phyloP scores from a whole-genome alignment of 2,888 invertebrate species.

The Netelia fuscicornis region DNA sequence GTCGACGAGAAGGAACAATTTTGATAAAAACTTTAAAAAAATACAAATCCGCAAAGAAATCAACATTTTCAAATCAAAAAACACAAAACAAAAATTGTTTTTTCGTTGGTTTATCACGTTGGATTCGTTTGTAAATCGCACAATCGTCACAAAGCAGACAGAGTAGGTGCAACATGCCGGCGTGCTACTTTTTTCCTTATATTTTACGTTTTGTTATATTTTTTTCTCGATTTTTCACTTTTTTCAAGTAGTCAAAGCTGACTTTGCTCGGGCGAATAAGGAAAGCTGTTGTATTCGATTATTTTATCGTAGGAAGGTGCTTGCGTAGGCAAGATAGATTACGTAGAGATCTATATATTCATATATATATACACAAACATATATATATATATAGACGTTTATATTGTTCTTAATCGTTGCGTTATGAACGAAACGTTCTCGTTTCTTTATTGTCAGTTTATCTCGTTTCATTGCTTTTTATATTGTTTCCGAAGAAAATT shows the following conservation, averaged over 20 bases:
- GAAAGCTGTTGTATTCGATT: constrained; percentile 9
- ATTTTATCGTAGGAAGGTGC: background rate
- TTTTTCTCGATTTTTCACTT: background rate
- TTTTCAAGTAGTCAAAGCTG: constrained; percentile 17
- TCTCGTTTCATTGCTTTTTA: background rate
- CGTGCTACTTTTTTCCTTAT: constrained; percentile 55
- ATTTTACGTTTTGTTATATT: background rate
- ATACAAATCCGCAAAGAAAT: background rate
- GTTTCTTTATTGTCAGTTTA: background rate
- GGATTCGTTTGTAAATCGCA: constrained; percentile 20
- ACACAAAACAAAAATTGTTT: constrained; percentile 30
- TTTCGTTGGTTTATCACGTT: background rate
- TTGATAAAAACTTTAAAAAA: background rate
- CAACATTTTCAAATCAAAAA: constrained; percentile 18
- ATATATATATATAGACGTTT: too few species aligned
- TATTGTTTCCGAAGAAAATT: constrained; percentile 10
- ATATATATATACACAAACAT: too few species aligned
- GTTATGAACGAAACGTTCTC: too few species aligned
- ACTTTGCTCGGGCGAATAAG: background rate
- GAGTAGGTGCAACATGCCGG: constrained; percentile 72
- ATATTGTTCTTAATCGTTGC: too few species aligned
- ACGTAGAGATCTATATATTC: too few species aligned
- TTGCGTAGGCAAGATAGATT: constrained; percentile 36
- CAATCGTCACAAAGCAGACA: constrained; percentile 70
- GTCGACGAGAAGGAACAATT: constrained; percentile 20